phyloP scores from a whole-genome alignment of 2,113 vertebrate genomes.

The Nibea albiflora region DNA sequence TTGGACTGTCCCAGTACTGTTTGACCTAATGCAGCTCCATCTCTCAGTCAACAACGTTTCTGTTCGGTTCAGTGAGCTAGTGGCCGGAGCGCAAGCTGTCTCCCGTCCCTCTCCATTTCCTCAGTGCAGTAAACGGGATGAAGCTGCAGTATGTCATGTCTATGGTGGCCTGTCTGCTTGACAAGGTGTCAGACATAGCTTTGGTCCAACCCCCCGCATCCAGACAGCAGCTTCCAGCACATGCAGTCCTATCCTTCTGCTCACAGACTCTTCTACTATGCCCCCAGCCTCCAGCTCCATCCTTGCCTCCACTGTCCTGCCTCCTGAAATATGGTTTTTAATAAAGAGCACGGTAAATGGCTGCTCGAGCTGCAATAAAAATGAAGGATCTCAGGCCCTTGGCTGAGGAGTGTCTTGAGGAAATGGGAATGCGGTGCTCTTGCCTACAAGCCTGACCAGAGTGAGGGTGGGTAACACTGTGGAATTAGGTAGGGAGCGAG shows the following conservation, averaged over 20 bases:
- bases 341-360: conserved; percentile 83
- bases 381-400: conserved; percentile 76
- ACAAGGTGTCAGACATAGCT: conserved; percentile 80
- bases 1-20: conserved; percentile 56
- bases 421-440: conserved; percentile 71
- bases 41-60: conserved; percentile 71
- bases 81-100: conserved; percentile 77
- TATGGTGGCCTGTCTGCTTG: conserved; percentile 75
- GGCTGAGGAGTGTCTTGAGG: conserved; percentile 74
- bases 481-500: conserved; percentile 29
- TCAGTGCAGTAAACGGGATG: conserved; percentile 75
- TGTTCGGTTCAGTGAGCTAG: conserved; percentile 74
- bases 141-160: conserved; percentile 82
- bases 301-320: conserved; percentile 56
- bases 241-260: conserved; percentile 54
- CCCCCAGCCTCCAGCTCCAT: conserved; percentile 56
- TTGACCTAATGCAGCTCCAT: conserved; percentile 72
- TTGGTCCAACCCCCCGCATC: conserved; percentile 49
- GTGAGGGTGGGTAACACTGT: conserved; percentile 27
- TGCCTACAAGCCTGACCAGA: conserved; percentile 53
- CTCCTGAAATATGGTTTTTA: conserved; percentile 85
- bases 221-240: conserved; percentile 57
- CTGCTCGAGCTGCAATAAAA: conserved; percentile 80
- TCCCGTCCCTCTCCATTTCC: conserved; percentile 79
- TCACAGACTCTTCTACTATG: conserved; percentile 50